Conservation (phyloP, 2,888 invertebrate species). For the Adineta ricciae region DNA sequence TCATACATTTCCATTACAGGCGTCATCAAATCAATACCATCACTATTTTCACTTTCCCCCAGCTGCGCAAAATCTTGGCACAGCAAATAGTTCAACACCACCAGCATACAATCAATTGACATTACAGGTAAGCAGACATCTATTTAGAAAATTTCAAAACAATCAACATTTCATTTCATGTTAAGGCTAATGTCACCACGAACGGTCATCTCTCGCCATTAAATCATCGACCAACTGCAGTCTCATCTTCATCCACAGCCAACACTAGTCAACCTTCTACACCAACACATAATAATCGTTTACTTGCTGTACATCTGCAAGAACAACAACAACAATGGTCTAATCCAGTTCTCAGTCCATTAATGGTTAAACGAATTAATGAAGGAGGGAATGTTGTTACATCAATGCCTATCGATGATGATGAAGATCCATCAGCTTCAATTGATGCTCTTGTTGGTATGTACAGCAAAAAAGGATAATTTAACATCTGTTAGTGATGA, state of each 20-base stretch:
- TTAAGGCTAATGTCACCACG: background rate
- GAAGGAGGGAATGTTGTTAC: background rate
- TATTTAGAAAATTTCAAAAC: too few species aligned
- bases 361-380: constrained; percentile 3
- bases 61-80: constrained; percentile 13
- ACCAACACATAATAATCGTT: constrained; percentile 13
- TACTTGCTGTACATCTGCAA: background rate
- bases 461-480: background rate
- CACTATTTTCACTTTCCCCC: constrained; percentile 25
- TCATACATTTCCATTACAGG: constrained; percentile 28
- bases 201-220: constrained; percentile 1
- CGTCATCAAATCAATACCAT: constrained; percentile 24
- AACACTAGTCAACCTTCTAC: constrained; percentile 3
- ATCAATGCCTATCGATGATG: background rate
- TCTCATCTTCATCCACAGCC: background rate
- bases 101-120: background rate
- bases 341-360: constrained; percentile 11
- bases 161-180: too few species aligned
- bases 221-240: background rate
- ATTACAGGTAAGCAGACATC: background rate
- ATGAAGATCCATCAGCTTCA: constrained; percentile 13
- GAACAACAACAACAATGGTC: constrained; percentile 21
- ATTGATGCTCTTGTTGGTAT: constrained; percentile 21
- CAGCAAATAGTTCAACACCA: constrained; percentile 20
- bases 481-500: background rate